These are phyloP conservation scores for Hyles vespertilio DNA, from an alignment of 1,140 invertebrate genomes.

Conservation along the genomic window DNA sequence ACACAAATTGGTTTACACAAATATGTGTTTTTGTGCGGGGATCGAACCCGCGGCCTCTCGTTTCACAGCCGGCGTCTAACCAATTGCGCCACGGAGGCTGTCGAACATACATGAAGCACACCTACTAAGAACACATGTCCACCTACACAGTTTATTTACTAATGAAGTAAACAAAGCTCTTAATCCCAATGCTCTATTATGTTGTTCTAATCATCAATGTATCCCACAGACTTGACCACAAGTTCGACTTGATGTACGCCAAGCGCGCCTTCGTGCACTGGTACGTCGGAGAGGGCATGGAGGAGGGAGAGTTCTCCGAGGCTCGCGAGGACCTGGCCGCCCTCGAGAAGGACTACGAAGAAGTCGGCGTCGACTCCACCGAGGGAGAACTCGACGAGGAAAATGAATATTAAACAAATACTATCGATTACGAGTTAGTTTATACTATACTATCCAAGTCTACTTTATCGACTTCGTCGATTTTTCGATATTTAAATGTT, in stretches of 20 bases:
- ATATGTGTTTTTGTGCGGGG: too few relatives aligned
- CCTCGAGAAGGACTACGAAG: conserved; percentile 85
- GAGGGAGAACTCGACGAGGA: conserved; percentile 78
- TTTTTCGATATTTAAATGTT: too few relatives aligned
- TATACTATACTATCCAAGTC: not conserved
- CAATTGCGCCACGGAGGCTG: too few relatives aligned
- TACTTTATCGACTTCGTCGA: not conserved
- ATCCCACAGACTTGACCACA: conserved; percentile 81
- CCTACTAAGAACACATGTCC: too few relatives aligned
- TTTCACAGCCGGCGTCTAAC: too few relatives aligned
- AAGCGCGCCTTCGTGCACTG: conserved; percentile 86
- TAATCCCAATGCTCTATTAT: too few relatives aligned
- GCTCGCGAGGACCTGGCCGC: conserved; percentile 90
- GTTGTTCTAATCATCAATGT: too few relatives aligned
- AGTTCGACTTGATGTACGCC: conserved; percentile 90
- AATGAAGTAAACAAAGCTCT: too few relatives aligned
- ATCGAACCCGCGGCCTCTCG: too few relatives aligned
- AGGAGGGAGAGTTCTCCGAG: conserved; percentile 89
- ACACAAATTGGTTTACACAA: too few relatives aligned
- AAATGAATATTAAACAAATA: conserved; percentile 74
- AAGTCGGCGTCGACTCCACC: conserved; percentile 79
- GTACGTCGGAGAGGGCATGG: conserved; percentile 88
- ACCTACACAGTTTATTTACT: too few relatives aligned
- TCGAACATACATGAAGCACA: too few relatives aligned
- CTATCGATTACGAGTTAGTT: not conserved